A percentile compares a stretch with the other conserved stretches of the same genome.
These are phyloP conservation scores for Oreocharis arfaki DNA, from an alignment of 2,113 vertebrate genomes.

Conservation along the genomic window DNA sequence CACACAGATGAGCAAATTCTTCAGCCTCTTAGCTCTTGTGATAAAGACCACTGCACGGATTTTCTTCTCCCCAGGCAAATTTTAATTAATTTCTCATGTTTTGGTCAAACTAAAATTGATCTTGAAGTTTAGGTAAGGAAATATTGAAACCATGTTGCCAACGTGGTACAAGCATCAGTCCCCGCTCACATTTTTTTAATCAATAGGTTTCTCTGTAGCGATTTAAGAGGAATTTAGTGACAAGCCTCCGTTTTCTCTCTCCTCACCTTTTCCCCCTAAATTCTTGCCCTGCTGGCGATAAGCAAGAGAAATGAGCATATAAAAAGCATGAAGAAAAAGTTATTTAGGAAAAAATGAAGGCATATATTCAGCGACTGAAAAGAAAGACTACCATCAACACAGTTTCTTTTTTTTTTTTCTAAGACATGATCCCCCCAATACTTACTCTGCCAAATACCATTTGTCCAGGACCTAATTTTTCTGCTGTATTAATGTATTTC, in stretches of 20 bases:
- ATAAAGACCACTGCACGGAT: background rate
- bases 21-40: background rate
- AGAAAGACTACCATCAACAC: background rate
- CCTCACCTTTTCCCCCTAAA: background rate
- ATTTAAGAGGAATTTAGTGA: background rate
- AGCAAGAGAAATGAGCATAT: background rate
- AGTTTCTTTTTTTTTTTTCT: background rate
- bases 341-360: too few relatives aligned
- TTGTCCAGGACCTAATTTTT: background rate
- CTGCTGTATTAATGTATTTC: background rate
- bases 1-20: background rate
- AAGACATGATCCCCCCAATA: background rate
- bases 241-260: background rate
- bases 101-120: rapidly evolving
- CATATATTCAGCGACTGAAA: background rate
- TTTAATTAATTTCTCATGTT: background rate
- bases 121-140: background rate
- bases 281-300: background rate
- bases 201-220: background rate
- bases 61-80: too few relatives aligned
- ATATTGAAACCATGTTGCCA: background rate
- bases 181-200: too few relatives aligned
- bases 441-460: background rate
- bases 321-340: background rate
- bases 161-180: background rate